Evolutionary conservation across 2,888 invertebrate species (phyloP), one percentile per base, ranked within the genome.

Genomic region (Ornithoptera alexandrae): DNA sequence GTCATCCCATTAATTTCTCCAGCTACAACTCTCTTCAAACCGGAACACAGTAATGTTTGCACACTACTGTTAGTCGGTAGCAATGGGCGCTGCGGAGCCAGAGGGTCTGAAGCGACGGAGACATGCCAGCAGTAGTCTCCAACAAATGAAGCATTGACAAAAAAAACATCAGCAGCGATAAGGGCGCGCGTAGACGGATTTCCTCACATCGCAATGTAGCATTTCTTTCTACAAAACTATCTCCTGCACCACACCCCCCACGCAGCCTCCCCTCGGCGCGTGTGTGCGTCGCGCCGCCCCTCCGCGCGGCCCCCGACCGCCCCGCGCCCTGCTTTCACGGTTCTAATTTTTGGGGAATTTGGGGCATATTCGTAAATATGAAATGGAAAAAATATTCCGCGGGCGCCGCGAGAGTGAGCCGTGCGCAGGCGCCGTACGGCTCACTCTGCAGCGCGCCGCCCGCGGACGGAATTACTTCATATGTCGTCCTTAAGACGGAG

Each of bases 361-460:
- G 92, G 92, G 93, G 90, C 92, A 93, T 93, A 93, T 93, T 93
- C 93, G 93, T 93, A 93, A 93, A 93, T 93, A 92, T 93, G 92
- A 92, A 92, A 92, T 92, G 92, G 92, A 92, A 92, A 92, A 92
- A 92, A 92, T 92, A 92, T 92, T 90, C 89, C 87, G 86, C 86
- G 84, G 75, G 71, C 71, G 77, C 72, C 66, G n/a, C 72, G 70
- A 86, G 73, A 87, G 78, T 84, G 72, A 71, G 80, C 84, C 77
- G 73, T 90, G 81, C 75, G 1, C 8, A 1, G 2, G 3, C 20
- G 68, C 0, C 42, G 70, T 84, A 88, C 77, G 82, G 87, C 83
- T 72, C 71, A 66, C 67, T 81, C 80, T 85, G 65, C 77, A 67
- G 74, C 79, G 86, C 68, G 68, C 70, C 77, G 74, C 74, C 79